phyloP scores from a whole-genome alignment of 2,113 vertebrate species.

The Lepus timidus region DNA sequence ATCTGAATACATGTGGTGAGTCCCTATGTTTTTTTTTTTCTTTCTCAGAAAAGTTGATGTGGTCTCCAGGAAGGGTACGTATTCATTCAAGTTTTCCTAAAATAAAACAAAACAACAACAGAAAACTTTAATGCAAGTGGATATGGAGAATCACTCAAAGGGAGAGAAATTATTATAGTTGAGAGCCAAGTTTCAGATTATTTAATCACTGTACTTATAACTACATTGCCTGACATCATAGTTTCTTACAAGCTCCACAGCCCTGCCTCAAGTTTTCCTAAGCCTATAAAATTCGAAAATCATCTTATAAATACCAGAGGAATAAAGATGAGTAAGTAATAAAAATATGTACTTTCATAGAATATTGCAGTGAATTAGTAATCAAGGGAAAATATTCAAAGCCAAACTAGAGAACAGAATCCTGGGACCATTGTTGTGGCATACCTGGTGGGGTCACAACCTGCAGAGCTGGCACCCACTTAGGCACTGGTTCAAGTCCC shows the following conservation, averaged over 20 bases:
- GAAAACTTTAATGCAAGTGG: slow-evolving; percentile 56
- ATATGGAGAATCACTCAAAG: slow-evolving; percentile 37
- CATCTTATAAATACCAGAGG: slow-evolving; percentile 36
- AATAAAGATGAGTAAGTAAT: slow-evolving; percentile 48
- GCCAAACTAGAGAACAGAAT: slow-evolving; percentile 63
- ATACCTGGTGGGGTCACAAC: too few species aligned
- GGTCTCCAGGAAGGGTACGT: slow-evolving; percentile 68
- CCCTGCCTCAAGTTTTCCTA: slow-evolving; percentile 27
- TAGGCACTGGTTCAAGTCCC: too few species aligned
- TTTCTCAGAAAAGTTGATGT: slow-evolving; percentile 65
- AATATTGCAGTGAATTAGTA: not conserved
- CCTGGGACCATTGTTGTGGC: too few species aligned
- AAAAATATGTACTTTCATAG: slow-evolving; percentile 41
- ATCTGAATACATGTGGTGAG: slow-evolving; percentile 79
- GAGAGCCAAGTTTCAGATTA: slow-evolving; percentile 53
- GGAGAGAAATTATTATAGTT: slow-evolving; percentile 72
- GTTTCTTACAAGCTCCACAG: slow-evolving; percentile 38
- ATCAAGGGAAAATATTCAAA: slow-evolving; percentile 37
- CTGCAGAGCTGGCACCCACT: too few species aligned
- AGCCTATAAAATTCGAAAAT: slow-evolving; percentile 70
- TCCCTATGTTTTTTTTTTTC: slow-evolving; percentile 80
- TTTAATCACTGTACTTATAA: slow-evolving; percentile 70
- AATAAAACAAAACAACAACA: not conserved
- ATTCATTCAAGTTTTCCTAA: slow-evolving; percentile 77
- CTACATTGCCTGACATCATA: slow-evolving; percentile 43